Evolutionary conservation across 2,113 vertebrate genomes (phyloP), one percentile per base, ranked within the genome.

Genomic region (Trogon melanurus): DNA sequence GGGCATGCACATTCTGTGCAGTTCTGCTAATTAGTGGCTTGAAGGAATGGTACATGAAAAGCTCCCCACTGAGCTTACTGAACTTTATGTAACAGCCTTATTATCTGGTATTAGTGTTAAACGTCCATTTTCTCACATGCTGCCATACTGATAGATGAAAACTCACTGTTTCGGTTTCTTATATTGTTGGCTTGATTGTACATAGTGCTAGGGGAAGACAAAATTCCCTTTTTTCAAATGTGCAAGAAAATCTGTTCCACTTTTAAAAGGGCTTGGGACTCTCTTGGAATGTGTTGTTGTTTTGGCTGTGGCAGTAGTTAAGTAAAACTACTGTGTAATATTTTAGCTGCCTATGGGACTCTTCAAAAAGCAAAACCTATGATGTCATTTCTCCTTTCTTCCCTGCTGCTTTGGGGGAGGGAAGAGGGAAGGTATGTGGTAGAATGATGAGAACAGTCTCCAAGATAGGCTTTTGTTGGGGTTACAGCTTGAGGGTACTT

Each of bases 81-180:
- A 85, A 85, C 90, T 91, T 96, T 91, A 75, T 89, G 60, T 85
- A 96, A 80, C 51, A 92, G 72, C n/a, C 91, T 91, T 93, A 82
- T 97, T 97, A 96, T 84, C 87, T 94, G 47, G 27, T 73, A 83
- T 97, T 96, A 97, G 79, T 85, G 81, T 97, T 95, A 96, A 94
- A 92, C 88, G 85, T 73, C 74, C 72, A 71, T 72, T 94, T 97
- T 79, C 74, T 93, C 51, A 86, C 76, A 73, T 82, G 74, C 5
- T n/a, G 23, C 10, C 1, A 0, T 38, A 61, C 36, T 80, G 44
- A 32, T 72, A 79, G 53, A 50, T 34, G 34, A 76, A 87, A 83
- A 89, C 17, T 58, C 66, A 53, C 41, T 82, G 56, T 70, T 71
- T 88, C 58, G 29, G 60, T 21, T 88, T 87, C 73, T 91, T 75